A percentile compares a stretch with the other conserved stretches of the same genome.
Evolutionary conservation across 1,140 invertebrate species (phyloP).

Genomic region (Orchestia grillus): DNA sequence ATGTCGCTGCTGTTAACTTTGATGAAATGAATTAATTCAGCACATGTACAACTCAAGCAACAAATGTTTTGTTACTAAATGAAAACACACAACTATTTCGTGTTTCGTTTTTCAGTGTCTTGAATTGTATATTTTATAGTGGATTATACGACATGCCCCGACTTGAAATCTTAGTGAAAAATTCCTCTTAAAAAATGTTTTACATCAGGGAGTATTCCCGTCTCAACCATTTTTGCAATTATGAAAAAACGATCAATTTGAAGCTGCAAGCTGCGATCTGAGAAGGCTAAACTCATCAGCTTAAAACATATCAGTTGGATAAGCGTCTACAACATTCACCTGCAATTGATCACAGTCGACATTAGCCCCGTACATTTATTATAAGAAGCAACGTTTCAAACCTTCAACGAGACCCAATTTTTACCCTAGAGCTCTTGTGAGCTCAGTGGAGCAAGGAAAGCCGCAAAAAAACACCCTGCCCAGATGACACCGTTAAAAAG

Average conservation of each 20-base stretch:
- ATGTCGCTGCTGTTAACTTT: not conserved
- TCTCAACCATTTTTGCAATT: not conserved
- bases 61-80: not conserved
- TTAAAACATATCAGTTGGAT: not conserved
- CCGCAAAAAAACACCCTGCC: not conserved
- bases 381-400: not conserved
- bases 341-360: not conserved
- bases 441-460: not conserved
- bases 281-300: not conserved
- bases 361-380: not conserved
- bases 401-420: not conserved
- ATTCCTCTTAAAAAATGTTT: not conserved
- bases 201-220: not conserved
- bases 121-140: no score
- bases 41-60: not conserved
- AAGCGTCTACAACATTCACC: not conserved
- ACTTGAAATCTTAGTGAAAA: not conserved
- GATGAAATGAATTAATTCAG: not conserved
- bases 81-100: not conserved
- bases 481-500: slow-evolving; percentile 40
- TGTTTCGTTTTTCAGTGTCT: no score
- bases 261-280: not conserved
- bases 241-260: not conserved
- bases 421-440: not conserved
- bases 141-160: no score